A percentile compares a stretch with the other conserved stretches of the same genome.
These are phyloP conservation scores for Henricia sp. DNA, from an alignment of 53 echinoderm and acorn worm species.

Conservation along the genomic window DNA sequence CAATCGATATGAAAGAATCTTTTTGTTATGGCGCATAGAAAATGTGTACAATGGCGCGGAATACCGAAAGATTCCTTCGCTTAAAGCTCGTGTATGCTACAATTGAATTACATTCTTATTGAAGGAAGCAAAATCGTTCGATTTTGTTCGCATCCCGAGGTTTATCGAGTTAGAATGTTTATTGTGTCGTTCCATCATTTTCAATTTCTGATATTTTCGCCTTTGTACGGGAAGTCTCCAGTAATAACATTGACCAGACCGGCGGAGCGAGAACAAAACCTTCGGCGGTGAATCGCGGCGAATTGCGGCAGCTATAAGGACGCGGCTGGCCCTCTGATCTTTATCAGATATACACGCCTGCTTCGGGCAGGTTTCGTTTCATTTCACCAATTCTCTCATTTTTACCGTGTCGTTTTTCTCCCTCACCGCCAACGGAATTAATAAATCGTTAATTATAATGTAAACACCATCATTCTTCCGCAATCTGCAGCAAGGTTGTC, in stretches of 20 bases:
- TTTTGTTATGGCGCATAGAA: background rate
- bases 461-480: slow-evolving; percentile 34
- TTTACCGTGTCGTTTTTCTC: slow-evolving; percentile 5
- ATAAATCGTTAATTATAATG: slow-evolving; percentile 59
- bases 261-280: background rate
- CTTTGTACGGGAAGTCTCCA: background rate
- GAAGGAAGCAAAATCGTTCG: background rate
- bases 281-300: background rate
- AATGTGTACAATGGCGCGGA: background rate
- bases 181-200: background rate
- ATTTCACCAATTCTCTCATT: background rate
- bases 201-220: background rate
- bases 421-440: slow-evolving; percentile 21
- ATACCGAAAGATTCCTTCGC: too few relatives aligned
- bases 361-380: slow-evolving; percentile 37
- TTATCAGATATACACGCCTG: background rate
- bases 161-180: background rate
- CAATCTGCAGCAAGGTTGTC: background rate
- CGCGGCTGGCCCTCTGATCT: slow-evolving; percentile 9
- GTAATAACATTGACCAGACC: background rate
- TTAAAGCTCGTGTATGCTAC: background rate
- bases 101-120: background rate
- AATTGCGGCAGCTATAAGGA: too few relatives aligned
- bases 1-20: too few relatives aligned
- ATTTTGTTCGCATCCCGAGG: background rate